Evolutionary conservation across 1,140 invertebrate species (phyloP), one percentile per base, ranked within the genome.

Genomic region (Limonius californicus): DNA sequence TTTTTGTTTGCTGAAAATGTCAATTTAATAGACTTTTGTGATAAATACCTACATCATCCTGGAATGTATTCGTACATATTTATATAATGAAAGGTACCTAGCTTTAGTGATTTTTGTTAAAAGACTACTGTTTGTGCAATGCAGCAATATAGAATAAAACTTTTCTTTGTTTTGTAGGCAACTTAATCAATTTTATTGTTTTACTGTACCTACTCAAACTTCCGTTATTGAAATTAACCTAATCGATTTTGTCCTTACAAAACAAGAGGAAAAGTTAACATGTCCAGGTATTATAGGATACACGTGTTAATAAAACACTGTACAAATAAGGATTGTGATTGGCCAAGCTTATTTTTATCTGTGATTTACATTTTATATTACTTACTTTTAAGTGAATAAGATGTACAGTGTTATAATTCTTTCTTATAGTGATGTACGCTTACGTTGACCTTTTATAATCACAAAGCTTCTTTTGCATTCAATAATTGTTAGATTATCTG

Each of bases 291-390:
- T 39, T 42, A 15, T 39, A 39, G 19, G n/a, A 59, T 59, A 47
- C 27, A 50, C 18, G 20, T 20, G 56, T 30, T 35, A 56, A 56
- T 57, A 57, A 57, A 57, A 35, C 20, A 57, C 7, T 21, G 16
- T 23, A 47, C 42, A 35, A 54, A 50, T 50, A 60, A 43, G 32
- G 56, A 62, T 47, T 53, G 45, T 57, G 67, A 71, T 68, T 71
- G 67, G 68, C 64, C 66, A 71, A 63, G 68, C 70, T 71, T 71
- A 68, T 70, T 71, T 71, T 70, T 66, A 61, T 71, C 70, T 71
- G 70, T 71, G 70, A 71, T 71, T 50, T 50, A 50, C 45, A 50
- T 19, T 50, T 50, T 50, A 21, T 19, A 50, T 70, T 67, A 65
- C 66, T 70, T 70, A 68, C 59, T 66, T 70, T 68, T 67, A 68